Evolutionary conservation across 2,113 vertebrate species (phyloP).

Genomic region (Sarotherodon lohbergeri): DNA sequence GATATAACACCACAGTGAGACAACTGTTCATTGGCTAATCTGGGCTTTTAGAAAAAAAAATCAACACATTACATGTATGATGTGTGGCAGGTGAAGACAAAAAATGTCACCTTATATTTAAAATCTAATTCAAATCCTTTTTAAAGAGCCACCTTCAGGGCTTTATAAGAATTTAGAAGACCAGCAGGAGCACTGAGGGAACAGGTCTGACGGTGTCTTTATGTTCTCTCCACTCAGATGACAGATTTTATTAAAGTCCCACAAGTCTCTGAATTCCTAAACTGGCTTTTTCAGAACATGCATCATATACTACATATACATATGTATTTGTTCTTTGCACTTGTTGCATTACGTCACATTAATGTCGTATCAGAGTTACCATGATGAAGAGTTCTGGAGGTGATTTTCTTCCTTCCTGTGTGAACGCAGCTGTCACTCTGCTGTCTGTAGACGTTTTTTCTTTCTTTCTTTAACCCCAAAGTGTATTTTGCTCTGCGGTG

Average conservation of each 20-base stretch:
- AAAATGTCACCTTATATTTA: not conserved
- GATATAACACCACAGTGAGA: not conserved
- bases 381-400: not conserved
- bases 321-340: not conserved
- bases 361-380: not conserved
- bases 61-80: not conserved
- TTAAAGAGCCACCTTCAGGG: not conserved
- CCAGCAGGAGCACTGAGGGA: too few species aligned
- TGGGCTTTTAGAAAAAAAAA: not conserved
- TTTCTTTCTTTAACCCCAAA: not conserved
- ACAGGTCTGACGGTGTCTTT: not conserved
- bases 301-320: not conserved
- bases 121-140: not conserved
- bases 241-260: not conserved
- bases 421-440: not conserved
- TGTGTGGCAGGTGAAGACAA: not conserved
- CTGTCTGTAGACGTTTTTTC: not conserved
- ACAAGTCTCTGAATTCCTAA: not conserved
- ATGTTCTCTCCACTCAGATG: not conserved
- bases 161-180: not conserved
- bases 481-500: constrained; percentile 54
- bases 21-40: not conserved
- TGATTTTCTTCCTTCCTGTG: not conserved
- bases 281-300: not conserved
- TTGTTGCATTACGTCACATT: not conserved